These are phyloP conservation scores for Sebastes elongatus DNA, from an alignment of 2,797 vertebrate species.

Conservation along the genomic window DNA sequence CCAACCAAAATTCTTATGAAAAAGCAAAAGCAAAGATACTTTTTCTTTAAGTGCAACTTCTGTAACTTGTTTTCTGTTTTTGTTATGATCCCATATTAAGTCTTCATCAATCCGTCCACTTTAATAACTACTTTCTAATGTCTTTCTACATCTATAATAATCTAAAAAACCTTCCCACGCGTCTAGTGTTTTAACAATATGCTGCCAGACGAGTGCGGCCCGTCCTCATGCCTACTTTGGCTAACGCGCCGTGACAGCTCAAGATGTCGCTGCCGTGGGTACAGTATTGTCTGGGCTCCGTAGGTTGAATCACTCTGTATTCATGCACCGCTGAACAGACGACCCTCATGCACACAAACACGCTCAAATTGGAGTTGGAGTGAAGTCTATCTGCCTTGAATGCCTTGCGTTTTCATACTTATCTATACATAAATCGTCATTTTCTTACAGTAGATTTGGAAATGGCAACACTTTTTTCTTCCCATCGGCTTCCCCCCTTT, in stretches of 20 bases:
- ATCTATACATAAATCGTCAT: neutral
- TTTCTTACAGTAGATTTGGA: neutral
- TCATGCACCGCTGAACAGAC: conserved; percentile 58
- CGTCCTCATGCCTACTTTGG: conserved; percentile 56
- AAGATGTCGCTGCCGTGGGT: conserved; percentile 65
- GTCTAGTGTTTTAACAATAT: conserved; percentile 27
- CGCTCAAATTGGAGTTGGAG: conserved; percentile 1
- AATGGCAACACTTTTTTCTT: neutral
- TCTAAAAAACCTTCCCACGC: neutral
- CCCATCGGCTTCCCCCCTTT: neutral
- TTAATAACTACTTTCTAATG: neutral
- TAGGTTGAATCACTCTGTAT: conserved; percentile 44
- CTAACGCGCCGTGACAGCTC: conserved; percentile 76
- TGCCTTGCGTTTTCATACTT: neutral
- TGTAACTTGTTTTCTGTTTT: neutral
- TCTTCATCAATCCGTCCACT: neutral
- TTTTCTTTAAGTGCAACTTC: neutral
- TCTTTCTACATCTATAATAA: neutral
- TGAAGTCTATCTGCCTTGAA: too few relatives aligned
- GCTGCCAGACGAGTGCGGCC: conserved; percentile 35
- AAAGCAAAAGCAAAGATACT: neutral
- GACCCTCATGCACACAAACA: conserved; percentile 20
- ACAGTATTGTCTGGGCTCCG: conserved; percentile 65
- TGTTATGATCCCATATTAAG: neutral
- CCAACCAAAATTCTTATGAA: neutral